Evolutionary conservation across 64 coral and sea anemone genomes (phyloP).

Genomic region (Astreopora myriophthalma): DNA sequence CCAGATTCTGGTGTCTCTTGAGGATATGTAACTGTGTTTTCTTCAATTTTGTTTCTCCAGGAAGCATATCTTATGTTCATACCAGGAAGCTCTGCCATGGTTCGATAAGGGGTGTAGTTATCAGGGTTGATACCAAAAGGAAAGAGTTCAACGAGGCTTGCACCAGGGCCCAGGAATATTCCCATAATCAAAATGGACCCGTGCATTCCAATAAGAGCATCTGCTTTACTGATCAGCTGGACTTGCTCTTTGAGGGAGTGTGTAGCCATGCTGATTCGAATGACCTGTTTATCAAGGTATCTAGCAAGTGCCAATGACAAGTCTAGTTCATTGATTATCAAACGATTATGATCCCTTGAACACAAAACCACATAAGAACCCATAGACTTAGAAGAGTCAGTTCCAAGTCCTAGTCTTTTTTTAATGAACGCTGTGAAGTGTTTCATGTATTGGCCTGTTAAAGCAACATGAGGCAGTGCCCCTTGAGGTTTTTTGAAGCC

Average conservation of each 20-base stretch:
- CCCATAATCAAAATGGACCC: slow-evolving; percentile 91
- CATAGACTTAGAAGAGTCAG: background rate
- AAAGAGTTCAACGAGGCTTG: slow-evolving; percentile 82
- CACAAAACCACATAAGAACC: slow-evolving; percentile 77
- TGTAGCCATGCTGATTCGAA: slow-evolving; percentile 85
- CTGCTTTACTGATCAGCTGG: slow-evolving; percentile 69
- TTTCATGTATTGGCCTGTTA: slow-evolving; percentile 52
- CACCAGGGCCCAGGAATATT: slow-evolving; percentile 81
- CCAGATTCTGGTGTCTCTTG: slow-evolving; percentile 73
- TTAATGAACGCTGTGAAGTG: slow-evolving; percentile 83
- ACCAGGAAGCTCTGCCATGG: slow-evolving; percentile 71
- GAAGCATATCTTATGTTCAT: slow-evolving; percentile 65
- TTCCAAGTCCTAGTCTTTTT: slow-evolving; percentile 53
- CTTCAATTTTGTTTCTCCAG: slow-evolving; percentile 81
- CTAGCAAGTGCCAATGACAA: slow-evolving; percentile 78
- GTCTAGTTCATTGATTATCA: slow-evolving; percentile 86
- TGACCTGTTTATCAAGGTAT: slow-evolving; percentile 72
- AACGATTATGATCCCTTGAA: slow-evolving; percentile 81
- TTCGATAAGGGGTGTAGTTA: slow-evolving; percentile 90
- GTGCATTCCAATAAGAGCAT: slow-evolving; percentile 93
- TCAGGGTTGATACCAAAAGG: slow-evolving; percentile 87
- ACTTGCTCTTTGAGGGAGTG: slow-evolving; percentile 79
- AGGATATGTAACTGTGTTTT: slow-evolving; percentile 89
- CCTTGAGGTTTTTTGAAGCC: slow-evolving; percentile 86
- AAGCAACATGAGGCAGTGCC: slow-evolving; percentile 42